Conservation (phyloP, 2,888 invertebrate genomes). For the Drosophila cracens region DNA sequence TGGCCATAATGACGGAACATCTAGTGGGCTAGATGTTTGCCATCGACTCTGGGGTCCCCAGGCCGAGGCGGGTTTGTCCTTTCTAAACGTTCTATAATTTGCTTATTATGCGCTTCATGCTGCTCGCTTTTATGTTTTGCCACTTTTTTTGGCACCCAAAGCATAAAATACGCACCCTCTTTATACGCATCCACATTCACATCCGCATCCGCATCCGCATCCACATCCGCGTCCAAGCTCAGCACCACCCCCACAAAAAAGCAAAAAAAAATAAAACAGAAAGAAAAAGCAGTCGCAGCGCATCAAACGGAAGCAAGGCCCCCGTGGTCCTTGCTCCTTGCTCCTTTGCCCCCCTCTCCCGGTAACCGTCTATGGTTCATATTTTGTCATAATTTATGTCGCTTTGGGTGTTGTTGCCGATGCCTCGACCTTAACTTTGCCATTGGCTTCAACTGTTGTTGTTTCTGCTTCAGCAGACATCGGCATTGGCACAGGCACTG, state of each 20-base stretch:
- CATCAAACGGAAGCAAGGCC: constrained; percentile 34
- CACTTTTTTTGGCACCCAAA: constrained; percentile 73
- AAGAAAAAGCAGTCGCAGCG: constrained; percentile 2
- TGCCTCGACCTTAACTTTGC: constrained; percentile 52
- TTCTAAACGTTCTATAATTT: constrained; percentile 83
- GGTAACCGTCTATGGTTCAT: constrained; percentile 56
- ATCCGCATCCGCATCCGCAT: not conserved
- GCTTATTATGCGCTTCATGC: constrained; percentile 82
- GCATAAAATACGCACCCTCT: constrained; percentile 70
- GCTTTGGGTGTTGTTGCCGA: constrained; percentile 79
- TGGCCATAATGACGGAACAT: constrained; percentile 56
- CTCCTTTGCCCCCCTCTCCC: constrained; percentile 17
- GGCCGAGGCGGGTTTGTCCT: constrained; percentile 58
- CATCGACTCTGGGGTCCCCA: constrained; percentile 15
- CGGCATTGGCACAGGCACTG: not conserved
- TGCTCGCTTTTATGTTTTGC: constrained; percentile 79
- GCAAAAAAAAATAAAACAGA: not conserved
- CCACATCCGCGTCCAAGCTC: not conserved
- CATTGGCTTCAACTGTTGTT: constrained; percentile 36
- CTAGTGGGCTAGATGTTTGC: constrained; percentile 36
- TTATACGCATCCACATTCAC: constrained; percentile 18
- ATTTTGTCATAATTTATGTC: constrained; percentile 83
- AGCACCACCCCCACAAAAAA: not conserved
- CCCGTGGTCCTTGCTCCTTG: constrained; percentile 34
- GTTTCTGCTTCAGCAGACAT: constrained; percentile 25